phyloP scores from a whole-genome alignment of 1,140 invertebrate genomes.

The Euwallacea similis region DNA sequence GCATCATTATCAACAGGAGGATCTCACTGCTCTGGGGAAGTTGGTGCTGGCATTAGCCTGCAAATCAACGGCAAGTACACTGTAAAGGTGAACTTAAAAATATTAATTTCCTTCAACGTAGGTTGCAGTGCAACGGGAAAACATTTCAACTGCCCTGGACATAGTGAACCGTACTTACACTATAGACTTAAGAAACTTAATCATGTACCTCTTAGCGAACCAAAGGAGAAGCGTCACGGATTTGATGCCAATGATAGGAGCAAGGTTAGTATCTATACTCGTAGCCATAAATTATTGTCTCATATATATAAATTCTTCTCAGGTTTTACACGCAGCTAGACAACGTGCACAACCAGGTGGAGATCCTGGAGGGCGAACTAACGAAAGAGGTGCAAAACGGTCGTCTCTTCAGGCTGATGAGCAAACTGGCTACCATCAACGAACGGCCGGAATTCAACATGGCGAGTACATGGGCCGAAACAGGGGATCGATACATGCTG shows the following conservation, averaged over 20 bases:
- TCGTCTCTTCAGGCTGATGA: conserved; percentile 83
- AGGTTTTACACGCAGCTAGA: conserved; percentile 93
- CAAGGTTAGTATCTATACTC: conserved; percentile 49
- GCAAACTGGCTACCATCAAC: conserved; percentile 89
- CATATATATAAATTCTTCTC: not conserved
- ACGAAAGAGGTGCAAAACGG: conserved; percentile 95
- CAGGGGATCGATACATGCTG: conserved; percentile 89
- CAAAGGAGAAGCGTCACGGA: conserved; percentile 85
- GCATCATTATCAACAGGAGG: conserved; percentile 88
- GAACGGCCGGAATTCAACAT: conserved; percentile 92
- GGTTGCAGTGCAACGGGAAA: conserved; percentile 80
- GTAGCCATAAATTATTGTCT: conserved; percentile 32
- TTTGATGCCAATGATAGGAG: conserved; percentile 99
- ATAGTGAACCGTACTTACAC: conserved; percentile 89
- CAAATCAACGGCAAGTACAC: conserved; percentile 65
- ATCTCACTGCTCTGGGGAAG: conserved; percentile 88
- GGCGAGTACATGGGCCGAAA: conserved; percentile 95
- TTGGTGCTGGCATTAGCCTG: conserved; percentile 89
- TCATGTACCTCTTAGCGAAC: conserved; percentile 83
- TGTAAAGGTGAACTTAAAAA: not conserved
- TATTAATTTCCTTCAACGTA: conserved; percentile 38
- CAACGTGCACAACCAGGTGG: conserved; percentile 80
- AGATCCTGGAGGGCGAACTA: conserved; percentile 88
- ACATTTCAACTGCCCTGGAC: conserved; percentile 84
- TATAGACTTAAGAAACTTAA: conserved; percentile 89